Percentiles rank a stretch among this genome's conserved stretches.
phyloP scores from a whole-genome alignment of 2,113 vertebrate genomes.

The Polypterus senegalus region DNA sequence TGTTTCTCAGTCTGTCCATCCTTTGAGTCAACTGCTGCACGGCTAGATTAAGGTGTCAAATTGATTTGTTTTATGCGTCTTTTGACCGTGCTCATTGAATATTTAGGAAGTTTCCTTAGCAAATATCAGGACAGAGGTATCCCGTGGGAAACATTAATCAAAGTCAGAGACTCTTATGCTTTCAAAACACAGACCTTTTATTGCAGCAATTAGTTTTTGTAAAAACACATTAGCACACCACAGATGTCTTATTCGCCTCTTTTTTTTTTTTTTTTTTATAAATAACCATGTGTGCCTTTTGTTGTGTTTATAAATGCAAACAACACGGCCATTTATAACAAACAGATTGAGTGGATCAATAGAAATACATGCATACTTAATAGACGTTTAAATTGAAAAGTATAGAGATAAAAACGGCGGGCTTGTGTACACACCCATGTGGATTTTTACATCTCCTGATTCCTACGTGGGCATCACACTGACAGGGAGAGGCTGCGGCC shows the following conservation, averaged over 20 bases:
- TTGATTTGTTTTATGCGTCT: conserved; percentile 82
- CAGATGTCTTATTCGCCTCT: conserved; percentile 54
- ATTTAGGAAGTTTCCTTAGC: conserved; percentile 78
- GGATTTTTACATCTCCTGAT: too few species aligned
- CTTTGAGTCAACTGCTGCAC: conserved; percentile 78
- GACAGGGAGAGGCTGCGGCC: too few species aligned
- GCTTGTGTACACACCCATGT: too few species aligned
- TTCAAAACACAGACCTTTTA: conserved; percentile 68
- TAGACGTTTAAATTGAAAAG: too few species aligned
- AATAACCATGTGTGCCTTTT: background rate
- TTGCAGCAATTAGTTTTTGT: conserved; percentile 69
- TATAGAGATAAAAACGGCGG: too few species aligned
- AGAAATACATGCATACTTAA: too few species aligned
- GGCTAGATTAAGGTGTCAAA: conserved; percentile 87
- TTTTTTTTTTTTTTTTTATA: conserved; percentile 29
- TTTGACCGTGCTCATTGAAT: conserved; percentile 84
- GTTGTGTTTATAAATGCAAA: too few species aligned
- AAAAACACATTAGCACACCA: conserved; percentile 68
- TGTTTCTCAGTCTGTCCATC: conserved; percentile 69
- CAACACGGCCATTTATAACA: too few species aligned
- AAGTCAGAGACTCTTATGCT: conserved; percentile 59
- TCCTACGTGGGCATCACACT: too few species aligned
- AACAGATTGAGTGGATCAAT: too few species aligned
- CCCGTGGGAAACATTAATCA: conserved; percentile 76
- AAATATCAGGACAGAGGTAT: conserved; percentile 69